phyloP scores from a whole-genome alignment of 2,113 vertebrate species.

The Chaetorhynchus papuensis region DNA sequence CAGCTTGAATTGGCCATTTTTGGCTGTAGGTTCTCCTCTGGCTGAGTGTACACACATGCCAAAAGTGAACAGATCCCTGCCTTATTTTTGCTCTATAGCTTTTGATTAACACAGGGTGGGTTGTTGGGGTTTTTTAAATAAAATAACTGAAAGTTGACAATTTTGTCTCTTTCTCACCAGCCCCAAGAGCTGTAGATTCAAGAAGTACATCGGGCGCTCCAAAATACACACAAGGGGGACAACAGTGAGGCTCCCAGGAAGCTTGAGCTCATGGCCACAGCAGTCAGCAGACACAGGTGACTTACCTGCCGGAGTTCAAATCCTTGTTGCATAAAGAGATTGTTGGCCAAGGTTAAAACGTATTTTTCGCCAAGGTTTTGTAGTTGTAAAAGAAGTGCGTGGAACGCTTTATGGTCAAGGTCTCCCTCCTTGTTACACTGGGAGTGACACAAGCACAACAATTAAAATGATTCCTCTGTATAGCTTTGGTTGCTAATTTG shows the following conservation, averaged over 20 bases:
- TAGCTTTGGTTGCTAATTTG: neutral
- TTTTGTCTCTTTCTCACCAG: neutral
- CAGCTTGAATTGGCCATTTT: neutral
- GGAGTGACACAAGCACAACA: neutral
- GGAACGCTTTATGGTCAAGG: conserved; percentile 49
- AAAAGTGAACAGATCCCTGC: neutral
- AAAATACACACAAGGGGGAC: fast-evolving
- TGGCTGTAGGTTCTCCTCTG: neutral
- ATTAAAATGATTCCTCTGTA: neutral
- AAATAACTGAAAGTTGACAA: neutral
- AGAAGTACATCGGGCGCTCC: neutral
- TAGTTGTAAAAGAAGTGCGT: conserved; percentile 61
- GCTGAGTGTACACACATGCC: neutral
- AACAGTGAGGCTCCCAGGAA: neutral
- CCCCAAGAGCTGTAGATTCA: neutral
- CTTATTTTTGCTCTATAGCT: neutral
- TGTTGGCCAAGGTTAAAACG: conserved; percentile 60
- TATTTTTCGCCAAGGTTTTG: conserved; percentile 44
- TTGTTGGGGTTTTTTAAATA: neutral
- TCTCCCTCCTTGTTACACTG: neutral
- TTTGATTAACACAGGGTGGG: neutral
- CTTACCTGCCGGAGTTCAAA: conserved; percentile 42
- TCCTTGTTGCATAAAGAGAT: conserved; percentile 62
- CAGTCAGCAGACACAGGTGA: neutral
- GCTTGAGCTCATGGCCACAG: neutral